A percentile compares a stretch with the other conserved stretches of the same genome.
Evolutionary conservation across 2,888 invertebrate species (phyloP).

Genomic region (Netelia inedita): DNA sequence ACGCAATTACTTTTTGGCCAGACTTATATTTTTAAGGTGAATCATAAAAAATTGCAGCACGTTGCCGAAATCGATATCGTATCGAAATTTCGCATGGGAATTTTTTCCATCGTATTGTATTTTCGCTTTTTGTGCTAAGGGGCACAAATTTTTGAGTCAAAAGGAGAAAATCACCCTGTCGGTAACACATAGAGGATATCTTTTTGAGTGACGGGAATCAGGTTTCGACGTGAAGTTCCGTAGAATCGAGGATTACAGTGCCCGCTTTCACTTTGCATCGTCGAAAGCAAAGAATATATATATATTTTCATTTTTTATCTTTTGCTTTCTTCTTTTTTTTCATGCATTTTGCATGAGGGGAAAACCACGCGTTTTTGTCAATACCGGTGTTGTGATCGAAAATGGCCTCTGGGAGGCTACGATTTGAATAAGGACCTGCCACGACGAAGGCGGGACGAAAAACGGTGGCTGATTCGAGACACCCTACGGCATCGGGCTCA

Average conservation of each 20-base stretch:
- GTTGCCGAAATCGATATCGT: too few relatives aligned
- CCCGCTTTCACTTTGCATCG: constrained; percentile 66
- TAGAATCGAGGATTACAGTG: constrained; percentile 65
- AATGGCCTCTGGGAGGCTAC: constrained; percentile 80
- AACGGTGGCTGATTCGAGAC: constrained; percentile 63
- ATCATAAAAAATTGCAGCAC: too few relatives aligned
- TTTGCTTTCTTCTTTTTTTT: constrained; percentile 65
- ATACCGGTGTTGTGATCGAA: constrained; percentile 81
- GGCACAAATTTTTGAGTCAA: neutral
- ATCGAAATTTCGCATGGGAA: too few relatives aligned
- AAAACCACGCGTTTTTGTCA: constrained; percentile 78
- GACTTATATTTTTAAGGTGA: too few relatives aligned
- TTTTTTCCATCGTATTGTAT: too few relatives aligned
- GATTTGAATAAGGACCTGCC: constrained; percentile 79
- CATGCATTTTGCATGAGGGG: constrained; percentile 80
- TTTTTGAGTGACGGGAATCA: constrained; percentile 52
- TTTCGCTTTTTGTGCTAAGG: neutral
- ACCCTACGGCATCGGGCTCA: constrained; percentile 71
- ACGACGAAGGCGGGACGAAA: constrained; percentile 49
- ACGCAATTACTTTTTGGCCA: too few relatives aligned
- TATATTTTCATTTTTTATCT: too few relatives aligned
- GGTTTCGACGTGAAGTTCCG: constrained; percentile 48
- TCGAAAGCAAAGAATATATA: constrained; percentile 60
- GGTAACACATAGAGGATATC: constrained; percentile 49
- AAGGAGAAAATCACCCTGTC: constrained; percentile 5